These are phyloP conservation scores for Apis laboriosa DNA, from an alignment of 1,140 invertebrate species.

Conservation along the genomic window DNA sequence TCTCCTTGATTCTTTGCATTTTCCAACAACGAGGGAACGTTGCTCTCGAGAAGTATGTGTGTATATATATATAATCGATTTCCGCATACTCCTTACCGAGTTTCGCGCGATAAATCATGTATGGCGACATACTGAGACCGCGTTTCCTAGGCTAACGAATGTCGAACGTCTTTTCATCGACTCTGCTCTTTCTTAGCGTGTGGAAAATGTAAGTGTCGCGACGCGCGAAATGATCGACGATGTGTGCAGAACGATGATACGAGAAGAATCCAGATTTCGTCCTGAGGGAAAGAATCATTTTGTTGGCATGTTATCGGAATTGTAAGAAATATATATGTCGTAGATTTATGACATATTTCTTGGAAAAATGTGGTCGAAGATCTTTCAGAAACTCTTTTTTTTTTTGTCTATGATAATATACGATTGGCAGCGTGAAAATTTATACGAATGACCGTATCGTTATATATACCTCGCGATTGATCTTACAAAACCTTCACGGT, in stretches of 20 bases:
- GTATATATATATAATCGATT: constrained; percentile 2
- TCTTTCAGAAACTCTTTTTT: too few relatives aligned
- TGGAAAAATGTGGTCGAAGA: too few relatives aligned
- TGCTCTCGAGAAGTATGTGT: neutral
- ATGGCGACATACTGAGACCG: neutral
- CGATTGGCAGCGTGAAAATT: too few relatives aligned
- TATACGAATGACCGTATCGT: too few relatives aligned
- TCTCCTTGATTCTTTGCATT: constrained; percentile 41
- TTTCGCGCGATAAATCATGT: constrained; percentile 63
- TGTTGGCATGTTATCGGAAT: too few relatives aligned
- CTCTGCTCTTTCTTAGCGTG: too few relatives aligned
- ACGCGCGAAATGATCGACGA: constrained; percentile 14
- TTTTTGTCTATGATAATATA: too few relatives aligned
- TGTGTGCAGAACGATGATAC: neutral
- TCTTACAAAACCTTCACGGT: too few relatives aligned
- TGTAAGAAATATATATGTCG: too few relatives aligned
- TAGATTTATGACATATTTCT: too few relatives aligned
- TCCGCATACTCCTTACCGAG: constrained; percentile 53
- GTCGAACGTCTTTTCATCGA: neutral
- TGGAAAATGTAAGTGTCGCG: neutral
- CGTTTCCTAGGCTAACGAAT: constrained; percentile 22
- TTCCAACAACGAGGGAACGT: constrained; percentile 59
- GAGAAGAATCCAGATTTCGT: neutral
- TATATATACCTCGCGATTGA: too few relatives aligned
- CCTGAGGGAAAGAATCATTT: too few relatives aligned